Evolutionary conservation across 2,113 vertebrate species (phyloP), one percentile per base, ranked within the genome.

Genomic region (Cyanistes caeruleus): DNA sequence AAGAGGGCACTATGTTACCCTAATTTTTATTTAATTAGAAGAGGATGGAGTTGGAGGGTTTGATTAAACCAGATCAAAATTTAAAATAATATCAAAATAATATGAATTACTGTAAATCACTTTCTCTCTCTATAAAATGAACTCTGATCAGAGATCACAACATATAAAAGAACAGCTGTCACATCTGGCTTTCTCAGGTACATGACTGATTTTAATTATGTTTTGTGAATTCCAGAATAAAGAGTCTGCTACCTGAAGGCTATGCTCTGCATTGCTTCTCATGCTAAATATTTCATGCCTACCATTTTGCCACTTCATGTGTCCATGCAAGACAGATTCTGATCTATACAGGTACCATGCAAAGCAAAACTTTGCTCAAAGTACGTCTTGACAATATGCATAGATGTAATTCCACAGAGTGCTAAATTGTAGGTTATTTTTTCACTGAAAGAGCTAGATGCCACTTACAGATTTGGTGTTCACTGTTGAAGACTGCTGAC

Each of bases 21-120:
- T 87, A 33, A 52, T 84, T 94, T 94, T 81, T 77, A n/a, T 90
- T 56, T 55, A 63, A 27, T 67, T 84, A 63, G 24, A 76, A 41
- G 27, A 27, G 30, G 5, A 14, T 64, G 30, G 53, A 58, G 77
- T 85, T 85, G 44, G 75, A 81, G 43, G 48, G 43, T 86, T 90
- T 44, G 20, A 17, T 78, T n/a, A 83, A 78, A 81, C 51, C 24
- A 70, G 56, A 52, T 60, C 16, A 11, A 79, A 64, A 16, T 79
- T 89, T 41, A 43, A 90, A 94, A 67, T 84, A 90, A 43, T 79
- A 75, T 7, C 31, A 62, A 58, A 89, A 77, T 74, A 76, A 30
- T 74, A 43, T 5, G 1, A 72, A 49, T 85, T 19, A 62, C 58
- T 64, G 14, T 46, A 30, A 75, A 85, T 39, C 21, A 41, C 39